These are phyloP conservation scores for Busseola fusca DNA, from an alignment of 2,888 invertebrate species.

Conservation along the genomic window DNA sequence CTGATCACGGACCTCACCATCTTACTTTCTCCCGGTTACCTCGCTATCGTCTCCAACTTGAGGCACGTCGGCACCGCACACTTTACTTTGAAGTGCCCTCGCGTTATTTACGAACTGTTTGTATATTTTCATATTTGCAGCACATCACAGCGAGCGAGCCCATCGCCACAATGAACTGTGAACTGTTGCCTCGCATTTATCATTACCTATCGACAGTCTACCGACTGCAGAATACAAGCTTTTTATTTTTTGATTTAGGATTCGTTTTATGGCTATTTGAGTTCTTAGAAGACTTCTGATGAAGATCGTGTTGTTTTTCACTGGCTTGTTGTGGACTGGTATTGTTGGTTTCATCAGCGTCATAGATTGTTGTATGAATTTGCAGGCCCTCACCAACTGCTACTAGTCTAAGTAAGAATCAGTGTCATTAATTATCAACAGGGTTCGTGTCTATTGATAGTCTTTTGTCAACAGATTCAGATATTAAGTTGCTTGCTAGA, in stretches of 20 bases:
- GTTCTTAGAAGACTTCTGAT: slow-evolving; percentile 32
- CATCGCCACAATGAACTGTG: slow-evolving; percentile 77
- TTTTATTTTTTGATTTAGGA: slow-evolving; percentile 53
- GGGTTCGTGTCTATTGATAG: background rate
- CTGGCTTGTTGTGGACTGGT: slow-evolving; percentile 18
- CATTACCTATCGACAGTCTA: slow-evolving; percentile 59
- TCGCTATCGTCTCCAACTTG: slow-evolving; percentile 41
- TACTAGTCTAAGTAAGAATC: background rate
- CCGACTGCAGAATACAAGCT: slow-evolving; percentile 25
- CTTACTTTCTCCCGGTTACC: background rate
- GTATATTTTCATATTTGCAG: slow-evolving; percentile 86
- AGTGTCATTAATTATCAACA: background rate
- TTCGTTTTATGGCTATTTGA: slow-evolving; percentile 41
- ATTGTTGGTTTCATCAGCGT: slow-evolving; percentile 4
- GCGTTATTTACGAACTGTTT: slow-evolving; percentile 85
- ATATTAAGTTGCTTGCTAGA: background rate
- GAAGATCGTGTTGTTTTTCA: slow-evolving; percentile 17
- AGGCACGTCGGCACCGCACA: slow-evolving; percentile 64
- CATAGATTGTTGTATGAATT: background rate
- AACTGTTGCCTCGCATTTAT: slow-evolving; percentile 70
- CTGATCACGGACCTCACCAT: background rate
- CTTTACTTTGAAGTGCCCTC: slow-evolving; percentile 85
- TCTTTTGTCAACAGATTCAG: background rate
- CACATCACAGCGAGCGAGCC: slow-evolving; percentile 71
- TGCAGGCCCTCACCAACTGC: background rate